A percentile compares a stretch with the other conserved stretches of the same genome.
phyloP scores from a whole-genome alignment of 2,888 invertebrate species.

The Rhingia campestris region DNA sequence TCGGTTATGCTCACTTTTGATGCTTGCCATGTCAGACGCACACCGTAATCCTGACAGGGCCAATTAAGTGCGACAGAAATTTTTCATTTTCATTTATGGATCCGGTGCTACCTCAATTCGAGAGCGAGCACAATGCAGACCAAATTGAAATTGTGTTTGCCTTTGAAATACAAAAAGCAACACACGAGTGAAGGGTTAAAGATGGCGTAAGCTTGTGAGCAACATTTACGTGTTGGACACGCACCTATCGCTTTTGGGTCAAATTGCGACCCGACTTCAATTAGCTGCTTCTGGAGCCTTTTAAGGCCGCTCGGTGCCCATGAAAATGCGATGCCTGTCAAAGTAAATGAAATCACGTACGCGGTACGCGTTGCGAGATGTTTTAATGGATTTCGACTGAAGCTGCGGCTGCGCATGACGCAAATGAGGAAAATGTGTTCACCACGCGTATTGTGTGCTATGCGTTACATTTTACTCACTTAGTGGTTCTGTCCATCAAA shows the following conservation, averaged over 20 bases:
- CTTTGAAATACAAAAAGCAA: slow-evolving; percentile 21
- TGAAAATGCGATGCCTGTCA: slow-evolving; percentile 60
- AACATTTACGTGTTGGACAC: slow-evolving; percentile 66
- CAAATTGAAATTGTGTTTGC: slow-evolving; percentile 37
- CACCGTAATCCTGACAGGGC: slow-evolving; percentile 72
- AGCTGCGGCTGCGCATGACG: slow-evolving; percentile 8
- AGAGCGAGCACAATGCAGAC: slow-evolving; percentile 58
- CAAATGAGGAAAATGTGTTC: slow-evolving; percentile 44
- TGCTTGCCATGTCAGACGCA: slow-evolving; percentile 66
- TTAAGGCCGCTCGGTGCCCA: slow-evolving; percentile 54
- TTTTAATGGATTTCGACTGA: slow-evolving; percentile 59
- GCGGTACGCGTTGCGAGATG: slow-evolving; percentile 35
- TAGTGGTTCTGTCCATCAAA: slow-evolving; percentile 66
- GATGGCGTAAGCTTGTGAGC: slow-evolving; percentile 57
- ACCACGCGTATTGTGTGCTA: slow-evolving; percentile 39
- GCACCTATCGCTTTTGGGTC: slow-evolving; percentile 65
- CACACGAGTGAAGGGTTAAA: slow-evolving; percentile 69
- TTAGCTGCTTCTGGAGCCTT: slow-evolving; percentile 56
- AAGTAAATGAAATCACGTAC: slow-evolving; percentile 15
- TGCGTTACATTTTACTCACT: slow-evolving; percentile 54
- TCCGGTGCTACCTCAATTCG: slow-evolving; percentile 50
- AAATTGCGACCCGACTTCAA: slow-evolving; percentile 57
- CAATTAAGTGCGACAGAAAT: slow-evolving; percentile 69
- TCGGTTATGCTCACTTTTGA: slow-evolving; percentile 65
- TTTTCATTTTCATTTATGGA: slow-evolving; percentile 68